Evolutionary conservation across 2,113 vertebrate genomes (phyloP), one percentile per base, ranked within the genome.

Genomic region (Cyprinus carpio): DNA sequence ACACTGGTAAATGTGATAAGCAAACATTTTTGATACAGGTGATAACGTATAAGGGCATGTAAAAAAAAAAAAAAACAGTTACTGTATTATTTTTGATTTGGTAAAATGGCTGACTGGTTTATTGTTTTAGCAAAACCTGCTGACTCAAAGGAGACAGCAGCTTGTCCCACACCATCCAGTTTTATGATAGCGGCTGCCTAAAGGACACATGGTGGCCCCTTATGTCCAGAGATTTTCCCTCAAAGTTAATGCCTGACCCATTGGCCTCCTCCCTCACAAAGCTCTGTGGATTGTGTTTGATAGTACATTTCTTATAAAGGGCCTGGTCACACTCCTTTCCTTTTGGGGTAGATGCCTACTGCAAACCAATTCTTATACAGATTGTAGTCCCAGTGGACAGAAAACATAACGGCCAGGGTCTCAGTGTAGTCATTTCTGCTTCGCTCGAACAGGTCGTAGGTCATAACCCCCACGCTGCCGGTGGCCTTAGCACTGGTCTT

Each of bases 361-460:
- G 91, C 92, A 40, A 92, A 94, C 93, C 92, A 93, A 89, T 94
- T 94, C 85, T 93, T 92, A 91, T 94, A 94, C 79, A 93, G 49
- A 89, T 92, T 91, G 91, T 93, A 93, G 90, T 95, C 93, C 90
- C 91, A 93, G n/a, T 93, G 94, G 5, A 94, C 84, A 0, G 92
- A 91, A 87, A 94, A 95, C 93, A 94, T 93, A 84, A 94, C 88
- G 71, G 93, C 92, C 83, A 94, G 2, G 0, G 84, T 91, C 86
- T 94, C 91, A 0, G 85, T 88, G 90, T 84, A 76, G 89, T 90
- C 88, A 4, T 89, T 92, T 25, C 58, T 54, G 0, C 88, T 87
- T 77, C 69, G 87, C 87, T 93, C 93, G 0, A 91, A 90, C 13
- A 95, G 92, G 86, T 94, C 91, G n/a, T 94, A 94, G 75, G 92